Conservation (phyloP, 23 tunicate genomes). For the Ascidia mentula region DNA sequence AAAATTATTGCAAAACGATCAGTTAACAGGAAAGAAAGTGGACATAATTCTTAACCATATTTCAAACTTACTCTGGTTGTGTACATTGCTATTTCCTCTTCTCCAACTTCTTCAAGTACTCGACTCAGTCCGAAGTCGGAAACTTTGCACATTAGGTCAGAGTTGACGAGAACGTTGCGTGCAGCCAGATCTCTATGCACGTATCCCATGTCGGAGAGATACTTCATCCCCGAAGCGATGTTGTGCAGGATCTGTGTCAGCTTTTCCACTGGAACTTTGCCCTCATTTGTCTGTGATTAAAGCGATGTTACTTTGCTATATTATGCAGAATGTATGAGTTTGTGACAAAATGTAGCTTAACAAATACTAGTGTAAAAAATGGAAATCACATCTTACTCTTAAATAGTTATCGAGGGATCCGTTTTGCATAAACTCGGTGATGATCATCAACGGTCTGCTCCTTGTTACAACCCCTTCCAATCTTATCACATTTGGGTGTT, state of each 20-base stretch:
- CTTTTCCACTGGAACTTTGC: constrained; percentile 25
- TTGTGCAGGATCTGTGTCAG: constrained; percentile 52
- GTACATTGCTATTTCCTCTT: constrained; percentile 77
- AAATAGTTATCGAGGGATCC: constrained; percentile 85
- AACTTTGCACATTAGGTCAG: constrained; percentile 68
- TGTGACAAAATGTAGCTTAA: not conserved
- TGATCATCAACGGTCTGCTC: constrained; percentile 88
- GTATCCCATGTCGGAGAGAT: constrained; percentile 92
- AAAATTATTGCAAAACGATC: not conserved
- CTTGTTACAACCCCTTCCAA: constrained; percentile 92
- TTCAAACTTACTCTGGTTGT: constrained; percentile 82
- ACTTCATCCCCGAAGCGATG: constrained; percentile 91
- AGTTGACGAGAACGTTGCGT: constrained; percentile 62
- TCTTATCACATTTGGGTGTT: constrained; percentile 91
- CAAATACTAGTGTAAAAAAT: not conserved
- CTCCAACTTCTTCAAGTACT: constrained; percentile 58
- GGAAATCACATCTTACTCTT: constrained; percentile 35
- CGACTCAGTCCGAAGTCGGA: constrained; percentile 93
- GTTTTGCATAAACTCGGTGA: constrained; percentile 96
- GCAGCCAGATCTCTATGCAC: constrained; percentile 95
- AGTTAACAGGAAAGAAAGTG: not conserved
- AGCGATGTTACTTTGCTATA: too few relatives aligned
- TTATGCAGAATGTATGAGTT: not conserved
- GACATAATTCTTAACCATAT: not conserved
- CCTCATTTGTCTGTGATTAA: constrained; percentile 34